phyloP scores from a whole-genome alignment of 2,888 invertebrate species.

The Dyspetes luteomarginatus region DNA sequence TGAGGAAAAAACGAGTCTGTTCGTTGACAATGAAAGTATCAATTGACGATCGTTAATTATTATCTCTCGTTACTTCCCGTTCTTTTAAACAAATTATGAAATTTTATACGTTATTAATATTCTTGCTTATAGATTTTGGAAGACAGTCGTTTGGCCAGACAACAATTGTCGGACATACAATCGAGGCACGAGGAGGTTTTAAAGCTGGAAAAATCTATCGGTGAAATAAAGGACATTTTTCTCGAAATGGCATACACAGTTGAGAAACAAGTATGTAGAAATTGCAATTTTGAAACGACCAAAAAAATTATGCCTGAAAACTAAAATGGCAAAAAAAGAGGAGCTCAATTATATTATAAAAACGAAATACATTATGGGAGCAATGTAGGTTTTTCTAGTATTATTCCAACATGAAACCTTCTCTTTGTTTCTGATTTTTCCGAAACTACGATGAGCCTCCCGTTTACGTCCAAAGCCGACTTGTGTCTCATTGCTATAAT shows the following conservation, averaged over 20 bases:
- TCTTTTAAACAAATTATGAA: background rate
- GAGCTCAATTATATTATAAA: too few species aligned
- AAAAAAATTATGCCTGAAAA: too few species aligned
- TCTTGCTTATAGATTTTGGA: constrained; percentile 87
- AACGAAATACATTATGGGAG: too few species aligned
- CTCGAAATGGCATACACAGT: constrained; percentile 92
- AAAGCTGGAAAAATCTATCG: constrained; percentile 91
- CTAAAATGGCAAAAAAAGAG: too few species aligned
- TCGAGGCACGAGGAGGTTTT: constrained; percentile 92
- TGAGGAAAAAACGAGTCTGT: constrained; percentile 82
- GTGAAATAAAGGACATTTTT: constrained; percentile 92
- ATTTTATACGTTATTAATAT: background rate
- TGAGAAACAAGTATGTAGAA: constrained; percentile 87
- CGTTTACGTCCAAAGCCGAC: too few species aligned
- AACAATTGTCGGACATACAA: constrained; percentile 91
- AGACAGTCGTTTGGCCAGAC: constrained; percentile 91
- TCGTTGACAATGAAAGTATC: constrained; percentile 84
- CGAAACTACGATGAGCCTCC: too few species aligned
- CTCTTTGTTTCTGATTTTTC: too few species aligned
- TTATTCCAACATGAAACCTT: too few species aligned
- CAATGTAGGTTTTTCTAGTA: too few species aligned
- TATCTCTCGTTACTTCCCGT: background rate
- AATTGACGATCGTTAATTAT: constrained; percentile 20
- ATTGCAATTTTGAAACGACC: constrained; percentile 9
- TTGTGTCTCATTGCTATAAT: too few species aligned